Evolutionary conservation across 2,888 invertebrate species (phyloP).

Genomic region (Invenusta paracnida): DNA sequence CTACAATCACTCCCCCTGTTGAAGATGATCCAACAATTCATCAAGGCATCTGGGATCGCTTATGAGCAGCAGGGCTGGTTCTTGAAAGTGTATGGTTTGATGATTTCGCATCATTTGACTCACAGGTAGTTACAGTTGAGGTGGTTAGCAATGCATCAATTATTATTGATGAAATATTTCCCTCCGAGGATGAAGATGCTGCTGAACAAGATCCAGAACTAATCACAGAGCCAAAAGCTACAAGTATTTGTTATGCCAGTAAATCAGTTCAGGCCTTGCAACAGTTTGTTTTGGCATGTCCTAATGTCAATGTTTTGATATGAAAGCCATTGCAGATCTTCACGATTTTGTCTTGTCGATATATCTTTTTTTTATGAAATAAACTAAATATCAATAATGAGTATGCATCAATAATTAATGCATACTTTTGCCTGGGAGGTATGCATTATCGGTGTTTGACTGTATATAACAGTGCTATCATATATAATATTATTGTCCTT

Average conservation of each 20-base stretch:
- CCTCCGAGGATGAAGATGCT: background rate
- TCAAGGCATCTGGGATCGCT: background rate
- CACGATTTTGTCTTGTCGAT: background rate
- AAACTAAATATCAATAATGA: constrained; percentile 5
- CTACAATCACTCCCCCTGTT: background rate
- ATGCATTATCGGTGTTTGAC: background rate
- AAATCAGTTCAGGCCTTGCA: background rate
- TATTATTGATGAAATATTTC: background rate
- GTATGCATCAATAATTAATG: background rate
- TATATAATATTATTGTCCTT: too few species aligned
- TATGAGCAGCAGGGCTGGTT: background rate
- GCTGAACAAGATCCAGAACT: background rate
- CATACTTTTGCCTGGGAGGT: background rate
- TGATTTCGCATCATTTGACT: background rate
- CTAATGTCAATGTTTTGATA: background rate
- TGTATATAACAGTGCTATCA: background rate
- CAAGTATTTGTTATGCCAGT: background rate
- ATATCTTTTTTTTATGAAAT: too few species aligned
- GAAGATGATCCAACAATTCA: background rate
- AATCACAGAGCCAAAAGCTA: background rate
- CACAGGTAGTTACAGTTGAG: background rate
- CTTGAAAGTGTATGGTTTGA: background rate
- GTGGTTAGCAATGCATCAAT: background rate
- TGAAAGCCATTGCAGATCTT: background rate
- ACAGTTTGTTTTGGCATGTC: background rate